Base-by-base conservation (phyloP, 1,140 invertebrate species). In the Acromyrmex heyeri region DNA sequence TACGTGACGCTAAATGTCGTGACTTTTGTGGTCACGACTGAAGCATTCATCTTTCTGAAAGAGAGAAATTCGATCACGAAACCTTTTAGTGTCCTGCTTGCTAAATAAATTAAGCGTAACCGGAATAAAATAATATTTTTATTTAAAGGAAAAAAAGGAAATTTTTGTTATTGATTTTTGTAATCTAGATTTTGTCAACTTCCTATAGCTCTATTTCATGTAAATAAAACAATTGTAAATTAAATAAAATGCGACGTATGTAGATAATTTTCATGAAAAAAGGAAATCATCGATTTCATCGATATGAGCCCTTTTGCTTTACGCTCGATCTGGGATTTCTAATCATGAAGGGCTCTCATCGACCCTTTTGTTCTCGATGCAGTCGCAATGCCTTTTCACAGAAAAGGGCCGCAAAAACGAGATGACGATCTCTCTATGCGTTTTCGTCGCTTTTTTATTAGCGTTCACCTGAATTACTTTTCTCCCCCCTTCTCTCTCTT, bases 381-480 rank as follows among this genome's bases (percentile, higher is more conserved):
- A 83, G 14, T 83, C 67, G 34, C 65, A 67, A 24, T 79, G 62
- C 77, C 34, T 72, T 16, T 18, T 12, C 55, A 30, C 3, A n/a
- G 24, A 12, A 16, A 82, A 73, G 14, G 30, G 7, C 65, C 67
- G 34, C n/a, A 72, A 12, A 14, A 83, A 30, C 38, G 38, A 83
- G 67, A 73, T 61, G 55, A 83, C 69, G 38, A 34, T 83, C n/a
- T 73, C 55, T 88, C 88, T 83, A 48, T 67, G 61, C 5, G 53
- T 72, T 61, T 38, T 72, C 65, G 75, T 79, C 72, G 85, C 73
- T 89, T 90, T 91, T 91, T 91, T 91, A 93, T 93, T 93, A 92
- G 88, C 91, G 90, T 88, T 81, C 91, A 91, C 86, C 87, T 92
- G 91, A 93, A 93, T 92, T 81, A 91, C 91, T 90, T 93, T 87